phyloP scores from a whole-genome alignment of 2,888 invertebrate genomes.

The Protula sp. region DNA sequence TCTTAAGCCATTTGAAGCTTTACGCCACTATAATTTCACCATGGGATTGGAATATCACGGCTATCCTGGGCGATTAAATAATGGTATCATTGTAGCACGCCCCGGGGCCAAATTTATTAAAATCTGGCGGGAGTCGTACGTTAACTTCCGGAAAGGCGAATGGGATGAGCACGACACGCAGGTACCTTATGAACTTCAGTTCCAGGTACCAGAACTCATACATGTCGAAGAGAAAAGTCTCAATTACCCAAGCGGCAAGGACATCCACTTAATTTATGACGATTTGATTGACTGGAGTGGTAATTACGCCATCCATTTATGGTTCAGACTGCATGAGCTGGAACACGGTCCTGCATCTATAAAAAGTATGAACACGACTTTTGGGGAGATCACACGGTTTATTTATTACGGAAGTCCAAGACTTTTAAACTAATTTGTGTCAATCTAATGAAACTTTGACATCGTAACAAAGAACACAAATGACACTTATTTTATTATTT shows the following conservation, averaged over 20 bases:
- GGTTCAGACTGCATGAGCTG: constrained; percentile 5
- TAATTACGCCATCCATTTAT: constrained; percentile 32
- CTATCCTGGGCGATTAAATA: constrained; percentile 20
- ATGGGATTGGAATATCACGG: constrained; percentile 29
- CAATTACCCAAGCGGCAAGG: constrained; percentile 24
- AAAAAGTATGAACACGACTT: constrained; percentile 11
- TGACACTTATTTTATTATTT: no score
- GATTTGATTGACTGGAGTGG: constrained; percentile 25
- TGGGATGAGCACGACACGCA: constrained; percentile 30
- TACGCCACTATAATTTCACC: constrained; percentile 27
- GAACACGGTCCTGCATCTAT: constrained; percentile 5
- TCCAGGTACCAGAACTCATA: constrained; percentile 23
- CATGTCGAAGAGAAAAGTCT: constrained; percentile 27
- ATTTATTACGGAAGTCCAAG: constrained; percentile 5
- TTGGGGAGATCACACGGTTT: constrained; percentile 6
- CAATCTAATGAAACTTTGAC: no score
- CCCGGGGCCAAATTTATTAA: constrained; percentile 29
- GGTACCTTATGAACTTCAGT: constrained; percentile 27
- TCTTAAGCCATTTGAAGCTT: constrained; percentile 22
- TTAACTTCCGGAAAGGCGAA: constrained; percentile 24
- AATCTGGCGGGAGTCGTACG: constrained; percentile 31
- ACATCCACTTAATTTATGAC: constrained; percentile 21
- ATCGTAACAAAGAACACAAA: no score
- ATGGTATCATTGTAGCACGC: constrained; percentile 30
- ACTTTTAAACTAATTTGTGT: no score